Evolutionary conservation across 1,140 invertebrate genomes (phyloP), one percentile per base, ranked within the genome.

Genomic region (Procambarus virginalis): DNA sequence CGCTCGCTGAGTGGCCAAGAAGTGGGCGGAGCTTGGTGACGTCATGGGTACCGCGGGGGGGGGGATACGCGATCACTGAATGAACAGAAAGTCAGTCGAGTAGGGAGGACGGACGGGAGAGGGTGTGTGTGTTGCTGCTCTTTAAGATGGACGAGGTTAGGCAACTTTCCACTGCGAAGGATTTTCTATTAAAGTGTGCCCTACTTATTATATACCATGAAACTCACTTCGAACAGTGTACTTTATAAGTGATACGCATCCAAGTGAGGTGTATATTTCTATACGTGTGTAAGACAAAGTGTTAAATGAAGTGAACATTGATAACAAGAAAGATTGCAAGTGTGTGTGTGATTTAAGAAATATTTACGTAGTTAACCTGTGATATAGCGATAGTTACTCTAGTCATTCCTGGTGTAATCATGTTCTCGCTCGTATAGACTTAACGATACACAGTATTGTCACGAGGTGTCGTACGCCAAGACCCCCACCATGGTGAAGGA

Each of bases 31-130:
- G 84, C 51, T 77, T 77, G 49, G 12, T 85, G 84, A 85, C 84
- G 84, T 77, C 73, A 77, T 58, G 84, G 84, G 73, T 45, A 75
- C 22, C 51, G n/a, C 51, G 1, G 8, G 51, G 51, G 8, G 51
- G 51, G 51, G 45, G 22, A 51, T 22, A 84, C 46, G 70, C 20
- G 49, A 85, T 85, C 73, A 76, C 46, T 85, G 84, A 85, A 85
- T 85, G 84, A 85, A 85, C 84, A 45, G 73, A 76, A 77, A 76
- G 84, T 85, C 84, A 85, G 84, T 85, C 34, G 84, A 85, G 84
- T 76, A 58, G 20, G 73, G 22, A 73, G 60, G 20, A 76, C 70
- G 70, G 46, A 58, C 34, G 84, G 22, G 84, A 3, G 51, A 60
- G 73, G 84, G 68, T 77, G 84, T 76, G n/a, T n/a, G 73, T 76